Evolutionary conservation across 2,888 invertebrate species (phyloP), one percentile per base, ranked within the genome.

Genomic region (Octonoba sinensis): DNA sequence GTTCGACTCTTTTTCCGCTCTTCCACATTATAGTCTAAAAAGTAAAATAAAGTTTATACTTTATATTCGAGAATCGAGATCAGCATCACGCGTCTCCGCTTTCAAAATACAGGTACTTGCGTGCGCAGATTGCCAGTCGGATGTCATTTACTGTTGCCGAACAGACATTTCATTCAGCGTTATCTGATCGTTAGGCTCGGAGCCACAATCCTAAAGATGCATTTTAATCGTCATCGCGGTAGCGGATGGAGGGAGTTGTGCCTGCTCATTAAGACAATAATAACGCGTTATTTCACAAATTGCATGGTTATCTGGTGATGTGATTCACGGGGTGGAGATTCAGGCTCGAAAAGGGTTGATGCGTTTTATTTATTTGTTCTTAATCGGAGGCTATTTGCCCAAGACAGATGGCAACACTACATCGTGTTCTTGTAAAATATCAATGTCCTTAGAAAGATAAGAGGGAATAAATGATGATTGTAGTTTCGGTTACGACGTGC

Each of bases 221-320:
- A 12, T 62, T 62, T 60, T 62, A 56, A 64, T 77, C 70, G 13
- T 16, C 18, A n/a, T 59, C 27, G 51, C 72, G 60, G 73, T 67
- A 79, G 72, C 72, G 51, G 22, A 56, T 66, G 57, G 47, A 27
- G 51, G 18, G 22, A 24, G 27, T 46, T 49, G 20, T 6, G n/a
- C 54, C 46, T 22, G 24, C 18, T 67, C 60, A 79, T 73, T 73
- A 72, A 54, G 66, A 67, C 67, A 69, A 67, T 67, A 56, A 72
- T 51, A 24, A 20, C 22, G 72, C 47, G 57, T 49, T 66, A 73
- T 72, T 60, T 73, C 44, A 27, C 66, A 67, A 67, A 79, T 79
- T 62, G 72, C 79, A 47, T 44, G 27, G 67, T 67, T 65, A 60
- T 36, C 20, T 8, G 15, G 20, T n/a, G 54, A 54, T 64, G 15